phyloP scores from a whole-genome alignment of 2,888 invertebrate genomes.

The Disparrhopalites patrizii region DNA sequence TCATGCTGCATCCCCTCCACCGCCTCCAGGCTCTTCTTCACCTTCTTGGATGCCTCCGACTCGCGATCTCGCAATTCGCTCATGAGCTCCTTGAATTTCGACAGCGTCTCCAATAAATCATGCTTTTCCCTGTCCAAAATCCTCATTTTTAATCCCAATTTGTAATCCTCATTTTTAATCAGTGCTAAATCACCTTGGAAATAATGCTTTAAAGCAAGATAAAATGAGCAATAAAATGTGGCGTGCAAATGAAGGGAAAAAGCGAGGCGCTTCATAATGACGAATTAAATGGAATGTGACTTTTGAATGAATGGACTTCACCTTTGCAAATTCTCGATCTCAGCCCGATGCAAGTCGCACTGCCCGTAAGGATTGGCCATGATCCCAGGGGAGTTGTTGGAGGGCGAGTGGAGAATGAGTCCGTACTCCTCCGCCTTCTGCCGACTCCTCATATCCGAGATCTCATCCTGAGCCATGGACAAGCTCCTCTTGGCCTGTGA shows the following conservation, averaged over 20 bases:
- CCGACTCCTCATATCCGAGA: constrained; percentile 53
- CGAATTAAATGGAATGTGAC: too few relatives aligned
- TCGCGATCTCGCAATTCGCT: constrained; percentile 63
- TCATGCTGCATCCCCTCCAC: constrained; percentile 73
- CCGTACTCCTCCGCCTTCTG: neutral
- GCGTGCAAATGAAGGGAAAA: too few relatives aligned
- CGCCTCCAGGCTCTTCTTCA: constrained; percentile 65
- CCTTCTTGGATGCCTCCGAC: constrained; percentile 61
- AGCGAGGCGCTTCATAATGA: too few relatives aligned
- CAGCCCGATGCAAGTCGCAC: constrained; percentile 63
- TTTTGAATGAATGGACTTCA: too few relatives aligned
- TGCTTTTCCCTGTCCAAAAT: constrained; percentile 64
- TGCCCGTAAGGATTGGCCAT: constrained; percentile 50
- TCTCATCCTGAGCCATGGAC: constrained; percentile 67
- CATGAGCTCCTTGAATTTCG: constrained; percentile 64
- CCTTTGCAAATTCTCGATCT: constrained; percentile 68
- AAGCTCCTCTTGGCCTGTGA: constrained; percentile 73
- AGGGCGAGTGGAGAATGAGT: neutral
- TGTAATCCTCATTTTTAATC: neutral
- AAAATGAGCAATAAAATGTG: neutral
- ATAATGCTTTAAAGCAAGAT: neutral
- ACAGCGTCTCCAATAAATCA: constrained; percentile 64
- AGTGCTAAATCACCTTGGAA: neutral
- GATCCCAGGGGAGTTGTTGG: neutral
- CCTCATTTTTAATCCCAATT: constrained; percentile 9